Evolutionary conservation across 1,140 invertebrate genomes (phyloP), one percentile per base, ranked within the genome.

Genomic region (Saxidomus purpurata): DNA sequence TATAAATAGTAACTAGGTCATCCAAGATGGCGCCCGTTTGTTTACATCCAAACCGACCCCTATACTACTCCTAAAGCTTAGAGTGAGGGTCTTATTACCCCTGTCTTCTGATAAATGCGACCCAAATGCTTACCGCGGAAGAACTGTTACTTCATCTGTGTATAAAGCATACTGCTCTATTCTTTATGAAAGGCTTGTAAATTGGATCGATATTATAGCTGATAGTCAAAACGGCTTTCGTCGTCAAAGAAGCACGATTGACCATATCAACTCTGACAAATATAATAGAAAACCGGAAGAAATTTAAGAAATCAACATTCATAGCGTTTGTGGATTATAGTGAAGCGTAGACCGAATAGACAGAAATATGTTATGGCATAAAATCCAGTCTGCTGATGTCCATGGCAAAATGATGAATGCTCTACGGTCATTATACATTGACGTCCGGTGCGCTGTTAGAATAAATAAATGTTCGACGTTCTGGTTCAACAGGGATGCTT

Each of bases 171-270:
- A 77, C 34, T 87, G 89, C 61, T 19, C 84, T 40, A 47, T 90
- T 38, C 47, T 90, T 19, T 87, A 90, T 43, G 67, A 90, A 6
- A 47, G 79, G 74, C 49, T 90, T 9, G 55, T 49, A 38, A 79
- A 87, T 40, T 87, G 71, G 74, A 59, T 36, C 13, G 59, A 87
- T 69, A 43, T 77, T 31, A 52, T 90, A 19, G 36, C 25, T 59
- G 89, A 90, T 55, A 36, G 83, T 28, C 89, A 87, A 77, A 90
- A 90, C 55, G 89, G 85, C 25, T 90, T 90, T 67, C 13, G 77
- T 9, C 43, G 47, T 36, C 34, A 52, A 17, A 59, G 89, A 34
- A 83, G 43, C 74, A 86, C 71, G 34, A 63, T 82, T 81, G 84
- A 90, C 81, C 83, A 90, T 90, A 36, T 76, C 40, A 28, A 71